Evolutionary conservation across 2,113 vertebrate genomes (phyloP).

Genomic region (Trochalopteron elliotii): DNA sequence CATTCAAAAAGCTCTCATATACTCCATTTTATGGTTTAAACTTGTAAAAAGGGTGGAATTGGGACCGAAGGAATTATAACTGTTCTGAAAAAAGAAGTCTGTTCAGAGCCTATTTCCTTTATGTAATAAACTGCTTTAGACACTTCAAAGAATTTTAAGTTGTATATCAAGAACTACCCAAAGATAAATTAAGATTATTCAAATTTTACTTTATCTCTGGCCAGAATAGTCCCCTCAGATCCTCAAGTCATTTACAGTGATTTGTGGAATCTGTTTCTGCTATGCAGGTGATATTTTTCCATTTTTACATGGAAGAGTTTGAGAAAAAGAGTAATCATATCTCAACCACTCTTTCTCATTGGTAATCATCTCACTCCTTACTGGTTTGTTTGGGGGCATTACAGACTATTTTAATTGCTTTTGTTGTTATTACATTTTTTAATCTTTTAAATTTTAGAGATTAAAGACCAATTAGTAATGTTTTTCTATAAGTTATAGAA

Average conservation of each 20-base stretch:
- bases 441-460: not conserved
- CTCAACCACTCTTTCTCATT: not conserved
- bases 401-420: not conserved
- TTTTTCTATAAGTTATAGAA: not conserved
- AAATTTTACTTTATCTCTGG: constrained; percentile 1
- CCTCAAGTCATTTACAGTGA: not conserved
- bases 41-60: constrained; percentile 33
- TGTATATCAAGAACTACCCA: not conserved
- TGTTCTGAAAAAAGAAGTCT: constrained; percentile 20
- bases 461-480: not conserved
- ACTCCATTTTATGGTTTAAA: constrained; percentile 61
- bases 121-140: constrained; percentile 33
- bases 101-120: not conserved
- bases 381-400: not conserved
- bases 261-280: not conserved
- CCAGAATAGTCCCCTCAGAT: not conserved
- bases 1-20: constrained; percentile 55
- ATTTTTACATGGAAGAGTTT: not conserved
- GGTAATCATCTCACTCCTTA: not conserved
- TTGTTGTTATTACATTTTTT: not conserved
- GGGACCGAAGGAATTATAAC: constrained; percentile 51
- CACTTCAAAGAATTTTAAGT: not conserved
- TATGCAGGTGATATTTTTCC: not conserved
- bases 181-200: constrained; percentile 6
- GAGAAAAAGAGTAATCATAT: not conserved